phyloP scores from a whole-genome alignment of 2,888 invertebrate genomes.

The Apomyelois bistriatella region DNA sequence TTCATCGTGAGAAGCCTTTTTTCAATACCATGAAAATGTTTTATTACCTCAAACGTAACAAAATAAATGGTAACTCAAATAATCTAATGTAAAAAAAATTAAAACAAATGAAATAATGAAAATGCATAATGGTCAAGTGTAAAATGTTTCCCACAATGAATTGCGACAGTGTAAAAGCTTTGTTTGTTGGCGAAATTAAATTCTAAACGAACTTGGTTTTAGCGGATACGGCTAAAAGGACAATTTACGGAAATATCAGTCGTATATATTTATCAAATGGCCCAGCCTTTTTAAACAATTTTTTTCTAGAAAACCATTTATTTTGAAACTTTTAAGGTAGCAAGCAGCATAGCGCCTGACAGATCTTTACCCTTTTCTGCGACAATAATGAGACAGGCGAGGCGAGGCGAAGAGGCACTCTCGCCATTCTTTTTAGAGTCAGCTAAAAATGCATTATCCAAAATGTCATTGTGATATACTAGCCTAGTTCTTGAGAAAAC shows the following conservation, averaged over 20 bases:
- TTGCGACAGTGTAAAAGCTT: conserved; percentile 64
- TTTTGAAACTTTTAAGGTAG: conserved; percentile 36
- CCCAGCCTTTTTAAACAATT: conserved; percentile 18
- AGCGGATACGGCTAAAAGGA: conserved; percentile 41
- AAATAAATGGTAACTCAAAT: neutral
- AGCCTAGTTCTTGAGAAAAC: conserved; percentile 26
- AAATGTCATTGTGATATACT: conserved; percentile 39
- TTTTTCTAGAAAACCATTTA: conserved; percentile 29
- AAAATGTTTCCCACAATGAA: conserved; percentile 52
- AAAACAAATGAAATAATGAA: conserved; percentile 47
- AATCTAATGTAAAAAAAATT: conserved; percentile 26
- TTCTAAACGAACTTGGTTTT: conserved; percentile 45
- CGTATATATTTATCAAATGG: conserved; percentile 30
- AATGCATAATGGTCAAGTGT: conserved; percentile 45
- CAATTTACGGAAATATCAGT: conserved; percentile 20
- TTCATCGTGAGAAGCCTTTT: conserved; percentile 26
- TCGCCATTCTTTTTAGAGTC: conserved; percentile 41
- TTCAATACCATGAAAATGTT: conserved; percentile 21
- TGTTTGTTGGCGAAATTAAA: conserved; percentile 56
- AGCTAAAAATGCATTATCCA: conserved; percentile 42
- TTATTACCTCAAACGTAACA: neutral
- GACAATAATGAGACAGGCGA: conserved; percentile 53
- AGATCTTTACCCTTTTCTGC: conserved; percentile 40
- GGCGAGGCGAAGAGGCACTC: conserved; percentile 39
- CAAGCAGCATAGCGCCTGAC: conserved; percentile 31